Conservation (phyloP, 2,797 vertebrate genomes). For the Heteromormyrus szaboi region DNA sequence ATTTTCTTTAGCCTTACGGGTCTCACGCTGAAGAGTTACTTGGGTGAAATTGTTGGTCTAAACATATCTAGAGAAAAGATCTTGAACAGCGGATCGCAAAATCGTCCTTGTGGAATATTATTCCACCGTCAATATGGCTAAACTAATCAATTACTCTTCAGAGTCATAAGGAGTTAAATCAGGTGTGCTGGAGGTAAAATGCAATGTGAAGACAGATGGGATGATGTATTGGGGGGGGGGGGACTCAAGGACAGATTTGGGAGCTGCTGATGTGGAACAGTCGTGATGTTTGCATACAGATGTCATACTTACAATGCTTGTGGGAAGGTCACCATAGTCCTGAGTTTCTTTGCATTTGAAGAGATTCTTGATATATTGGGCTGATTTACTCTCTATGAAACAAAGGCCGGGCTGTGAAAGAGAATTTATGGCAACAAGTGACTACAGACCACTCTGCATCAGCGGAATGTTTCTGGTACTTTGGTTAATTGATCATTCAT, state of each 20-base stretch:
- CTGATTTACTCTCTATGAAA: background rate
- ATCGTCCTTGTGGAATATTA: background rate
- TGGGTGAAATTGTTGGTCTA: background rate
- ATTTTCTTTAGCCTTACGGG: background rate
- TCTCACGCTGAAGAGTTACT: background rate
- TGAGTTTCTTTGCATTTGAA: background rate
- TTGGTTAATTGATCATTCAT: background rate
- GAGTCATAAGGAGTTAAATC: background rate
- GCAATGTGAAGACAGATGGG: background rate
- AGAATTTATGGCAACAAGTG: background rate
- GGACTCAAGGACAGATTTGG: background rate
- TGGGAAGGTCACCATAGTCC: background rate
- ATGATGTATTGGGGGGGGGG: background rate
- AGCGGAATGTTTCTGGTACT: background rate
- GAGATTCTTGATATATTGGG: background rate
- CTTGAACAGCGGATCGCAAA: background rate
- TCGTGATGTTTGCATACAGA: constrained; percentile 5
- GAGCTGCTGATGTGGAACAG: background rate
- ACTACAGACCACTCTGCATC: background rate
- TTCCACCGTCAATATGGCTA: background rate
- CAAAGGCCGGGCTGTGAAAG: background rate
- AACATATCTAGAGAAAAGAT: background rate
- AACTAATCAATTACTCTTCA: background rate
- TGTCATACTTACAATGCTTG: background rate
- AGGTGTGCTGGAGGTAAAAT: background rate